Conservation (phyloP, 1,140 invertebrate genomes). For the Megathymus violae region DNA sequence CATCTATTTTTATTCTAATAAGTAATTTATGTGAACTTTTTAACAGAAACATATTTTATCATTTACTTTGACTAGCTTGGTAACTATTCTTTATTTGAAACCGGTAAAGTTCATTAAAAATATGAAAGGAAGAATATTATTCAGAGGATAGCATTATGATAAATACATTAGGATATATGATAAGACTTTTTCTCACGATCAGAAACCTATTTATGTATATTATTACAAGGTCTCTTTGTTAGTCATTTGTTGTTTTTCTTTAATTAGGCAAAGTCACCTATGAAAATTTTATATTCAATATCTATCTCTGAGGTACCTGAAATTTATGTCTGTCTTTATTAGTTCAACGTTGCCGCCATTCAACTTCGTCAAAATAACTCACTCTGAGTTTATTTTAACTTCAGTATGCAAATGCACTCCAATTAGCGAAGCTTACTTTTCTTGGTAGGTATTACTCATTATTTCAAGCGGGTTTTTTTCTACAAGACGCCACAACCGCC, state of each 20-base stretch:
- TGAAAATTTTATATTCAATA: constrained; percentile 2
- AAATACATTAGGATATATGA: too few relatives aligned
- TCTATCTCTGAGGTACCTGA: constrained; percentile 7
- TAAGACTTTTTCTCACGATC: too few relatives aligned
- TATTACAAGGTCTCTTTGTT: too few relatives aligned
- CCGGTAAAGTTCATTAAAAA: too few relatives aligned
- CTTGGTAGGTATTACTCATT: constrained; percentile 78
- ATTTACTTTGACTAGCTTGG: too few relatives aligned
- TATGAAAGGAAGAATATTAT: too few relatives aligned
- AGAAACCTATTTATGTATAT: too few relatives aligned
- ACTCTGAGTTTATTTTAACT: constrained; percentile 73
- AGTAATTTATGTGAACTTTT: constrained; percentile 1
- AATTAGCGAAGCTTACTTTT: constrained; percentile 76
- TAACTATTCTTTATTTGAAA: too few relatives aligned
- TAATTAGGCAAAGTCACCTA: neutral
- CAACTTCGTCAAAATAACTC: constrained; percentile 72
- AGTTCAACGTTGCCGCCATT: constrained; percentile 49
- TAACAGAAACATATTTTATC: constrained; percentile 1
- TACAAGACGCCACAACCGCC: constrained; percentile 55
- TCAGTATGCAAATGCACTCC: constrained; percentile 80
- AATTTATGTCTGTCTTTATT: constrained; percentile 43
- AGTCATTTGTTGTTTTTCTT: too few relatives aligned
- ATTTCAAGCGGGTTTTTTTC: constrained; percentile 75
- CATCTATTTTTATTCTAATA: neutral
- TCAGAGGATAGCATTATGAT: too few relatives aligned